Percentiles rank a stretch among this genome's conserved stretches.
These are phyloP conservation scores for Dipodomys spectabilis DNA, from an alignment of 2,113 vertebrate genomes.

Conservation along the genomic window DNA sequence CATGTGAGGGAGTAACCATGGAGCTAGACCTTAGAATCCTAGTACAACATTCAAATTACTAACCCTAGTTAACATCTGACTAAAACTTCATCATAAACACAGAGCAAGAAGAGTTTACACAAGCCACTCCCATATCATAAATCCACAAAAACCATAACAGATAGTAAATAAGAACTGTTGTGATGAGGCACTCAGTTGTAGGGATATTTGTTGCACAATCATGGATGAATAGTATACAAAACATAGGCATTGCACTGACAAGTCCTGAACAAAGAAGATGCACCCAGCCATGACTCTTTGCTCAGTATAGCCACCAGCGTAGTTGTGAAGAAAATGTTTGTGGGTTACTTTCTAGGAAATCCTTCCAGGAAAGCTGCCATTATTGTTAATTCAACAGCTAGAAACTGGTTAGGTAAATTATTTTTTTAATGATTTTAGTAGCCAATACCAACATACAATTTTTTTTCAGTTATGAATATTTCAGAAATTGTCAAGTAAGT, in stretches of 20 bases:
- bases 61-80: neutral
- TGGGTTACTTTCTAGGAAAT: slow-evolving; percentile 27
- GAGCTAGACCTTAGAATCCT: neutral
- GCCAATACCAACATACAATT: slow-evolving; percentile 40
- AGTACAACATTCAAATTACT: neutral
- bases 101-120: neutral
- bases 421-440: slow-evolving; percentile 64
- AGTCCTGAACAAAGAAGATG: neutral
- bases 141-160: neutral
- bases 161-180: slow-evolving; percentile 6
- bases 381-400: slow-evolving; percentile 51
- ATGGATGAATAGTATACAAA: neutral
- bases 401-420: slow-evolving; percentile 44
- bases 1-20: neutral
- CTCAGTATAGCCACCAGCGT: neutral
- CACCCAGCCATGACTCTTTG: neutral
- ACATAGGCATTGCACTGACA: neutral
- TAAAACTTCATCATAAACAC: neutral
- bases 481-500: slow-evolving; percentile 58
- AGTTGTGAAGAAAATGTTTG: slow-evolving; percentile 29
- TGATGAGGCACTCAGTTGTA: neutral
- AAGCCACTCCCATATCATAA: neutral
- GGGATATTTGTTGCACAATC: neutral
- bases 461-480: slow-evolving; percentile 68
- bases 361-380: neutral